Percentiles rank a stretch among this genome's conserved stretches.
These are phyloP conservation scores for Atta texana DNA, from an alignment of 1,140 invertebrate species.

Conservation along the genomic window DNA sequence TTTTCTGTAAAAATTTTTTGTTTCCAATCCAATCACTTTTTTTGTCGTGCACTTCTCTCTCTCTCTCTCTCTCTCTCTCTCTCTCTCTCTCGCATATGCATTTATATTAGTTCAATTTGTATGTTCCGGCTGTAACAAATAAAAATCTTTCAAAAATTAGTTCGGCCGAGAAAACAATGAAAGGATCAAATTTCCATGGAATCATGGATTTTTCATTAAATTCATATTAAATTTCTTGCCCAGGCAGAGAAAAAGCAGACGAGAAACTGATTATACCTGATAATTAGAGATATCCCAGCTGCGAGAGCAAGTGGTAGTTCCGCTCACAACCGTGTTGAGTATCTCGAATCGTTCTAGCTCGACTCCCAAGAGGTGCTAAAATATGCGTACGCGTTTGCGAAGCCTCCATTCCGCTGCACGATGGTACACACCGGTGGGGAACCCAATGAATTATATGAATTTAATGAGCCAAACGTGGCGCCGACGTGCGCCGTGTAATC, in stretches of 20 bases:
- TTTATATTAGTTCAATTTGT: neutral
- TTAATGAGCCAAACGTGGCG: conserved; percentile 56
- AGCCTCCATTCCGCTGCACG: conserved; percentile 43
- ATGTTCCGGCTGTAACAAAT: neutral
- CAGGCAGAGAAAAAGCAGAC: conserved; percentile 25
- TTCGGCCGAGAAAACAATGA: neutral
- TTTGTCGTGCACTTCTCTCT: neutral
- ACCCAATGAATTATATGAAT: conserved; percentile 63
- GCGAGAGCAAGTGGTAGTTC: conserved; percentile 34
- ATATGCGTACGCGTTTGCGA: conserved; percentile 53
- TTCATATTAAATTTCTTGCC: conserved; percentile 7
- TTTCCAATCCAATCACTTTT: neutral
- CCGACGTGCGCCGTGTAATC: conserved; percentile 57
- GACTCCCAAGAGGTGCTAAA: conserved; percentile 60
- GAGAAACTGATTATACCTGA: conserved; percentile 41
- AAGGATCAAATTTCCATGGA: neutral
- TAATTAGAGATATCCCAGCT: conserved; percentile 53
- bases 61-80: no score
- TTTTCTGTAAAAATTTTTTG: neutral
- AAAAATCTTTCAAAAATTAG: neutral
- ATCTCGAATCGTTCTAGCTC: conserved; percentile 51
- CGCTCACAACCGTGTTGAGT: conserved; percentile 36
- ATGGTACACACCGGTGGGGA: conserved; percentile 32
- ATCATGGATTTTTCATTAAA: conserved; percentile 3
- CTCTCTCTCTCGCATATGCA: neutral